Evolutionary conservation across 1,140 invertebrate genomes (phyloP).

Genomic region (Bilobella aurantiaca): DNA sequence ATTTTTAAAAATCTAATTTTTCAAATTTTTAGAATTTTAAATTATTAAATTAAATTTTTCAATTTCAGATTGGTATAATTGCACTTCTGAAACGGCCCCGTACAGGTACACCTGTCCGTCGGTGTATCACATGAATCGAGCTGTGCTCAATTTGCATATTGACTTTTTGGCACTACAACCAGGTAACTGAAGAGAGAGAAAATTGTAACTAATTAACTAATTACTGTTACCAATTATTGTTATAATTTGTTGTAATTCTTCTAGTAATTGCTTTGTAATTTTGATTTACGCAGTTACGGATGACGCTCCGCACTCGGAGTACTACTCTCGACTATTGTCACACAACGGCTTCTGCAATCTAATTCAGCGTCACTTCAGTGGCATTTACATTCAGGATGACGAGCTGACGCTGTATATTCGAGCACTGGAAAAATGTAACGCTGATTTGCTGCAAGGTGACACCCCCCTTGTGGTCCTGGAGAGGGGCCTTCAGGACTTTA

Average conservation of each 20-base stretch:
- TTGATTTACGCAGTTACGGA: neutral
- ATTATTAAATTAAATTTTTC: neutral
- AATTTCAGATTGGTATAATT: conserved; percentile 10
- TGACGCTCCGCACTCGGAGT: neutral
- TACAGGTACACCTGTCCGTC: conserved; percentile 27
- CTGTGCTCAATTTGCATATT: conserved; percentile 26
- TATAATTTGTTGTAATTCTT: no score
- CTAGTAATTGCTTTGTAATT: neutral
- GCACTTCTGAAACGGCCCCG: conserved; percentile 19
- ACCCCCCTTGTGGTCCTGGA: neutral
- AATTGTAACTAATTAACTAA: no score
- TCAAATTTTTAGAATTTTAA: no score
- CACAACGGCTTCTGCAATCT: conserved; percentile 18
- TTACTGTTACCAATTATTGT: no score
- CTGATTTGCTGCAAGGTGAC: neutral
- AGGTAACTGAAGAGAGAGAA: neutral
- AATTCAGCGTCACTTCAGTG: conserved; percentile 28
- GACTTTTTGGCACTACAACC: conserved; percentile 30
- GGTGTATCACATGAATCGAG: conserved; percentile 30
- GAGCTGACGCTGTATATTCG: conserved; percentile 16
- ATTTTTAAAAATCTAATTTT: no score
- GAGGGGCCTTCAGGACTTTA: conserved; percentile 3
- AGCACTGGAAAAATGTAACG: conserved; percentile 11
- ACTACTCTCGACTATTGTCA: neutral
- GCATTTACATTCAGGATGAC: conserved; percentile 5